Conservation (phyloP, 1,140 invertebrate genomes). For the Neodiprion pinetum region DNA sequence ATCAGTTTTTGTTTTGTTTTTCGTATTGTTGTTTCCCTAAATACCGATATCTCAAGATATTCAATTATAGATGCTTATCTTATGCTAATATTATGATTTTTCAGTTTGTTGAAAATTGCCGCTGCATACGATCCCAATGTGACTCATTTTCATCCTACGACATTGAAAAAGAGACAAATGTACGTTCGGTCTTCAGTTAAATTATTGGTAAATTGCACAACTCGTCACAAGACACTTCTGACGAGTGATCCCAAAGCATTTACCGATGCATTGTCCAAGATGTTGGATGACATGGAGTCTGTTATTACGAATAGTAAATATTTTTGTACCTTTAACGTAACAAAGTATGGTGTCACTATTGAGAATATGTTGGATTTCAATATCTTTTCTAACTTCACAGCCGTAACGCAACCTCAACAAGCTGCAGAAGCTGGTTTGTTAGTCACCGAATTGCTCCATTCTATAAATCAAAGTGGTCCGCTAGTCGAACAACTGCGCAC, state of each 20-base stretch:
- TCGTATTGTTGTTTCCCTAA: too few relatives aligned
- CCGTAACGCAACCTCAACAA: constrained; percentile 61
- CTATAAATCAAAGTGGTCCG: constrained; percentile 58
- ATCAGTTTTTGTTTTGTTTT: too few relatives aligned
- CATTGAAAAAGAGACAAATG: constrained; percentile 66
- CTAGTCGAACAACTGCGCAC: constrained; percentile 51
- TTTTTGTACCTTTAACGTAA: constrained; percentile 11
- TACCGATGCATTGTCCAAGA: constrained; percentile 60
- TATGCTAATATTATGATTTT: constrained; percentile 25
- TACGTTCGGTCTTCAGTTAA: constrained; percentile 69
- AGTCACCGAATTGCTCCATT: constrained; percentile 59
- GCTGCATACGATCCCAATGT: constrained; percentile 63
- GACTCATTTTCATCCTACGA: constrained; percentile 59
- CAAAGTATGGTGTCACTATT: constrained; percentile 21
- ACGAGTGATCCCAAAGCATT: constrained; percentile 63
- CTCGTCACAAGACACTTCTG: constrained; percentile 62
- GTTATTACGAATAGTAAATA: constrained; percentile 65
- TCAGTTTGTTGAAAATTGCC: constrained; percentile 68
- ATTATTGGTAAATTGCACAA: constrained; percentile 67
- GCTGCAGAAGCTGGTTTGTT: constrained; percentile 62
- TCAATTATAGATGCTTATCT: constrained; percentile 1
- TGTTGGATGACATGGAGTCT: constrained; percentile 69
- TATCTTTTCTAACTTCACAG: constrained; percentile 43
- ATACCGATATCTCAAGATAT: not conserved
- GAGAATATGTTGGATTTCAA: not conserved